phyloP scores from a whole-genome alignment of 2,113 vertebrate species.

The Campylomormyrus tamandua region DNA sequence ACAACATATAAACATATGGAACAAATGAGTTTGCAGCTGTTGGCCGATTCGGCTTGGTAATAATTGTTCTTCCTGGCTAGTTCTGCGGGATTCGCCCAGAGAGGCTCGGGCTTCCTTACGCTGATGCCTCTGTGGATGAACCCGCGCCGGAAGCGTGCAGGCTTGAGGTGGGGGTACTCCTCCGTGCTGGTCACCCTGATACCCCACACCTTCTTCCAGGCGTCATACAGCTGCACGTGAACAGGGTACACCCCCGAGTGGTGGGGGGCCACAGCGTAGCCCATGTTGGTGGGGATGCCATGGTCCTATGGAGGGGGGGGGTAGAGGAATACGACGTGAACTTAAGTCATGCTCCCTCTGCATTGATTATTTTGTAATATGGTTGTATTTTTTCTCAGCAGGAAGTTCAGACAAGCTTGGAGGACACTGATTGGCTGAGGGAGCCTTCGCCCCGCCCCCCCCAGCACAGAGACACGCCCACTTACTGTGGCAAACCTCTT shows the following conservation, averaged over 20 bases:
- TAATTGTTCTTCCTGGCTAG: neutral
- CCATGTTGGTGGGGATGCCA: conserved; percentile 81
- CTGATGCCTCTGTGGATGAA: conserved; percentile 78
- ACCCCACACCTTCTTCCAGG: conserved; percentile 80
- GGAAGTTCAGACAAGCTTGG: neutral
- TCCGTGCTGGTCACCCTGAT: conserved; percentile 81
- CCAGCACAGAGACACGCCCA: conserved; percentile 15
- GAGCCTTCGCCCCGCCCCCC: neutral
- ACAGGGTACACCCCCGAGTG: conserved; percentile 79
- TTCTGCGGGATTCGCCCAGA: neutral
- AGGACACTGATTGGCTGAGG: neutral
- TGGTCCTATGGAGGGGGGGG: conserved; percentile 61
- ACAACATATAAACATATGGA: neutral
- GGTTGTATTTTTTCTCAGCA: neutral
- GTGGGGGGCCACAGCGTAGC: conserved; percentile 77
- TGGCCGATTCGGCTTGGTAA: neutral
- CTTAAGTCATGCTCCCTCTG: neutral
- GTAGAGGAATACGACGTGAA: neutral
- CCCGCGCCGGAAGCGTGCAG: conserved; percentile 73
- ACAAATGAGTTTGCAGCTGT: neutral
- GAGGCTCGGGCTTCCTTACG: conserved; percentile 42
- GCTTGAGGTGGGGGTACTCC: conserved; percentile 82
- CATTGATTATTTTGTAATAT: neutral
- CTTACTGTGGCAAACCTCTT: conserved; percentile 81
- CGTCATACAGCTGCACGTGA: conserved; percentile 75